Base-by-base conservation (phyloP, 1,140 invertebrate genomes). In the Anoplolepis gracilipes region DNA sequence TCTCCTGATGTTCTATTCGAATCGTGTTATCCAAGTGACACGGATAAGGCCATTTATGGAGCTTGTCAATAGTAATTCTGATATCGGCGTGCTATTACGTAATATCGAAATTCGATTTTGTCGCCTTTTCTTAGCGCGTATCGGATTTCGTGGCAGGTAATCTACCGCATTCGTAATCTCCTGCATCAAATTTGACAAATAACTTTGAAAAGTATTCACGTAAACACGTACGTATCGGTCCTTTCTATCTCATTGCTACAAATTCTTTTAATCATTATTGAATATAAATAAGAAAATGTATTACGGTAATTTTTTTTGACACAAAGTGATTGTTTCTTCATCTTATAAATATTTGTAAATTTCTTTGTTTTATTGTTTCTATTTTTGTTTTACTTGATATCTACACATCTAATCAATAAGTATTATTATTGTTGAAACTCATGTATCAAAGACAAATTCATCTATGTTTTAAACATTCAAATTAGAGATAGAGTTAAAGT, bases 101-200 rank as follows among this genome's bases (percentile, higher is more conserved):
- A 59, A 82, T 33, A 49, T 82, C n/a, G 49, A 70, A 46, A 82
- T 73, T 82, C 55, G 67, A 82, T 82, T 72, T 72, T 73, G 53
- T 73, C 65, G 19, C 55, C 25, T 42, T 25, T 82, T 82, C 76
- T 79, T 55, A 67, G 30, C 19, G 30, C 61, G 28, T 77, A 64
- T 57, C 39, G 42, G 4, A 11, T 46, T 19, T 16, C 16, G 16
- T 36, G 46, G 30, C 46, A 53, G 61, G 22, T 67, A 67, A 79
- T 53, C 46, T 49, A 13, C 46, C 61, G 57, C 36, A 64, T 33
- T 77, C 42, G 61, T 49, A 78, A 78, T 79, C 62, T 81, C 65
- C 72, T n/a, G 13, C 55, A 33, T 61, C 13, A n/a, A 59, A 25
- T 13, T 13, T 36, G 46, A 70, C 49, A 82, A 59, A 46, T 82